Evolutionary conservation across 2,113 vertebrate species (phyloP), one percentile per base, ranked within the genome.

Genomic region (Sinocyclocheilus anophthalmus): DNA sequence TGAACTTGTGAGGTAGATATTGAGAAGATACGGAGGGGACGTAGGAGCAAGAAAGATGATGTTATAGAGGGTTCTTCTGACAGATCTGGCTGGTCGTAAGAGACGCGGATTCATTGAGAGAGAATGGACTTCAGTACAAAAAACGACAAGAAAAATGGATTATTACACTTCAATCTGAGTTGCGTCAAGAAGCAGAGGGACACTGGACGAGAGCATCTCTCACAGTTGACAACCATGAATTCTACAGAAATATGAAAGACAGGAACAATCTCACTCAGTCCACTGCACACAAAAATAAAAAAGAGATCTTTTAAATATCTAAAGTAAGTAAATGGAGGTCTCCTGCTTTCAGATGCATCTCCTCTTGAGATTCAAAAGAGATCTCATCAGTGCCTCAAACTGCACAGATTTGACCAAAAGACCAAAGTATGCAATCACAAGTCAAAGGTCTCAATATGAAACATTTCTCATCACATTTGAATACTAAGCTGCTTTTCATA

Each of bases 61-160:
- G n/a, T n/a, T n/a, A n/a, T n/a, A n/a, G n/a, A n/a, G n/a, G n/a
- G n/a, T n/a, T n/a, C n/a, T n/a, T n/a, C n/a, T n/a, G n/a, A n/a
- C n/a, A n/a, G n/a, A n/a, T n/a, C n/a, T n/a, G n/a, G n/a, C n/a
- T n/a, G n/a, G n/a, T n/a, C n/a, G n/a, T n/a, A n/a, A n/a, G n/a
- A n/a, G n/a, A n/a, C n/a, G n/a, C n/a, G n/a, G n/a, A n/a, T n/a
- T n/a, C n/a, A n/a, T n/a, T n/a, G 11, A 26, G 63, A 82, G 48
- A 37, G 76, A 86, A 70, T 69, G 76, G 76, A 63, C 42, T 69
- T 69, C 75, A 81, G 73, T 88, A n/a, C 76, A 70, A 76, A 84
- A 70, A 76, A 84, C 79, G n/a, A 75, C 63, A 65, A 85, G 67
- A 42, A 82, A 82, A 87, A 87, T 82, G 55, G 79, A 86, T 82